phyloP scores from a whole-genome alignment of 1,140 invertebrate species.

The Lamellibrachia luymesi region DNA sequence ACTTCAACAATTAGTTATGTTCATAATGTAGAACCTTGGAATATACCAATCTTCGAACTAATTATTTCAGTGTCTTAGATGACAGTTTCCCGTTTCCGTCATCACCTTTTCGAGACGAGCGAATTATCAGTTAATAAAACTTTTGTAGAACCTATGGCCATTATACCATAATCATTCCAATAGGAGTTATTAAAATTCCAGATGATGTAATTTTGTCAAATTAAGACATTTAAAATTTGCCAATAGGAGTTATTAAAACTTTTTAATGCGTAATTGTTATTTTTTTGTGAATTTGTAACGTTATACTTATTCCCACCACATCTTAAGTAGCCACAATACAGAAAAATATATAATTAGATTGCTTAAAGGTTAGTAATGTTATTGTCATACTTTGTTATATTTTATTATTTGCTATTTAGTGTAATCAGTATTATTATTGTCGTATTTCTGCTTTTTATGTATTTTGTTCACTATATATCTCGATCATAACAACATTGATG shows the following conservation, averaged over 20 bases:
- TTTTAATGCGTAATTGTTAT: not conserved
- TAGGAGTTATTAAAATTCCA: not conserved
- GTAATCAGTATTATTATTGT: not conserved
- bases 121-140: not conserved
- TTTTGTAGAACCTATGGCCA: not conserved
- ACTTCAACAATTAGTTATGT: not conserved
- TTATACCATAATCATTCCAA: not conserved
- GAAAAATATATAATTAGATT: not conserved
- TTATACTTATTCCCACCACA: not conserved
- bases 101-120: not conserved
- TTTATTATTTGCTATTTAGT: not conserved
- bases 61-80: not conserved
- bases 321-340: not conserved
- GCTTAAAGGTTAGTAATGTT: not conserved
- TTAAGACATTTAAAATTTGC: not conserved
- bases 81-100: not conserved
- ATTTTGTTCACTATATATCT: not conserved
- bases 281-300: not conserved
- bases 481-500: not conserved
- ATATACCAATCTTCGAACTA: not conserved
- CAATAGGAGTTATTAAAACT: not conserved
- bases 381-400: not conserved
- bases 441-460: not conserved
- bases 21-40: not conserved
- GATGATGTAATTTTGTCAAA: too few relatives aligned